Conservation (phyloP, 2,113 vertebrate species). For the Erythrocebus patas region DNA sequence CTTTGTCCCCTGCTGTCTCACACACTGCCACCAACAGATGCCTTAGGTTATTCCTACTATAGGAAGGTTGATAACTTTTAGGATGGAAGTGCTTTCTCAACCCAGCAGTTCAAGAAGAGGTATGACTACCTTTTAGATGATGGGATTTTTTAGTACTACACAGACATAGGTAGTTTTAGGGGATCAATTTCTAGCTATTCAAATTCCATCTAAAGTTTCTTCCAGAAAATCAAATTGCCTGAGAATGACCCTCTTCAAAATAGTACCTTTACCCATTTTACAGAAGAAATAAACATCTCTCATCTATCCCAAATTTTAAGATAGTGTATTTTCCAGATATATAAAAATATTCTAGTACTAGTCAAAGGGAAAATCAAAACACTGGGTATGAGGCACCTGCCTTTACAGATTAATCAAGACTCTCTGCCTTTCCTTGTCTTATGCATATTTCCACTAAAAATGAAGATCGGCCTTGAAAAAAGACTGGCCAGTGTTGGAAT, state of each 20-base stretch:
- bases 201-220: background rate
- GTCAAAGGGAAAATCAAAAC: background rate
- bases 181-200: background rate
- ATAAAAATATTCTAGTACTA: background rate
- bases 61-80: background rate
- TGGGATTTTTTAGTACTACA: background rate
- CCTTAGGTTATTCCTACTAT: background rate
- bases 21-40: background rate
- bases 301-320: background rate
- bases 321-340: background rate
- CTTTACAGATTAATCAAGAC: background rate
- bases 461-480: background rate
- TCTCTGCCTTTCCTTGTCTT: background rate
- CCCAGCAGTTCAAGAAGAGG: background rate
- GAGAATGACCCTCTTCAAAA: background rate
- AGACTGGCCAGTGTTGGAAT: background rate
- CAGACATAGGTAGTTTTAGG: background rate
- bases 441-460: background rate
- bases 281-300: background rate
- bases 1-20: background rate
- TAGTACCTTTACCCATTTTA: background rate
- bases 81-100: background rate
- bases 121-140: background rate
- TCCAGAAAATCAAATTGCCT: background rate
- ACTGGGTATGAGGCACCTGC: background rate